These are phyloP conservation scores for Brachyptera putata DNA, from an alignment of 2,888 invertebrate genomes.

Conservation along the genomic window DNA sequence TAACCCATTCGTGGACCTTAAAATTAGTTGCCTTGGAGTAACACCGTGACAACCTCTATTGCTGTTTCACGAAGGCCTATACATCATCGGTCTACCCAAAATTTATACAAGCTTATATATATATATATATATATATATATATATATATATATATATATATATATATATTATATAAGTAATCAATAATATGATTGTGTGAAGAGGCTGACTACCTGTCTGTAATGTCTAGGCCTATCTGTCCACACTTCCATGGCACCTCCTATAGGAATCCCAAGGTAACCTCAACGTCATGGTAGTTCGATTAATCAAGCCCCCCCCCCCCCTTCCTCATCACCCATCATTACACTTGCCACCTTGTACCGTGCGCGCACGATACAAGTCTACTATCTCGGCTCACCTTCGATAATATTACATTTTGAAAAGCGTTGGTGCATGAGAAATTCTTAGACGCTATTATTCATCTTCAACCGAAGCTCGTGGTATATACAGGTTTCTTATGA, in stretches of 20 bases:
- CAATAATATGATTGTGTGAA: conserved; percentile 3
- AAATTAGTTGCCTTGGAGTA: no score
- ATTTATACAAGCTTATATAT: no score
- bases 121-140: no score
- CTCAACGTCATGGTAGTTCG: conserved; percentile 24
- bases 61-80: no score
- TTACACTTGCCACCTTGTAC: conserved; percentile 10
- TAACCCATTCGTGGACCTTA: no score
- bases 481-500: background rate
- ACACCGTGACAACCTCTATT: no score
- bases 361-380: background rate
- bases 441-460: background rate
- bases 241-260: background rate
- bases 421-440: background rate
- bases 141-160: no score
- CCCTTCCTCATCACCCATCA: background rate
- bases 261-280: conserved; percentile 27
- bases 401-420: background rate
- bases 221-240: background rate
- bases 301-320: conserved; percentile 27
- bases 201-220: conserved; percentile 9
- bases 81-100: no score
- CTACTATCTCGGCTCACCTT: background rate
- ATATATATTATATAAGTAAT: no score
- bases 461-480: background rate